Evolutionary conservation across 2,113 vertebrate species (phyloP).

Genomic region (Lasiurus cinereus): DNA sequence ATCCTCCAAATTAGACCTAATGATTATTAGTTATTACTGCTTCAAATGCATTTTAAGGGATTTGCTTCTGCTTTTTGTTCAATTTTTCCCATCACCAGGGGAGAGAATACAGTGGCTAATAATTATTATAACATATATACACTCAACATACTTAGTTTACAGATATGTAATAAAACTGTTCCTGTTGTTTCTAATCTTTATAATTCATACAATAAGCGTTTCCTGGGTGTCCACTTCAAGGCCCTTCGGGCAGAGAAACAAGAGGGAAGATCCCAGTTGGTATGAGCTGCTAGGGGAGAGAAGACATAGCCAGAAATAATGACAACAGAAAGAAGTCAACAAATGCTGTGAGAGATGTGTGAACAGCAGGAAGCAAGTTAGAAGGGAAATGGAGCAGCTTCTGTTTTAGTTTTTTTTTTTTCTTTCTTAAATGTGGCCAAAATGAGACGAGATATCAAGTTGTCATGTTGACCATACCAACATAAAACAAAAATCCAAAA

Average conservation of each 20-base stretch:
- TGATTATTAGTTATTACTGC: background rate
- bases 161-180: background rate
- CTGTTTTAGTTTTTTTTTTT: background rate
- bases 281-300: background rate
- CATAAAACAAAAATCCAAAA: slow-evolving; percentile 45
- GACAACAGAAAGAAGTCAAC: background rate
- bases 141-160: background rate
- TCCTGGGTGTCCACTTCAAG: background rate
- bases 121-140: background rate
- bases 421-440: slow-evolving; percentile 22
- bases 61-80: background rate
- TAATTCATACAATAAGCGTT: slow-evolving; percentile 8
- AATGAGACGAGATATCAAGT: background rate
- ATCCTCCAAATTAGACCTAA: background rate
- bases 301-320: slow-evolving; percentile 29
- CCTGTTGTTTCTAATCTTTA: background rate
- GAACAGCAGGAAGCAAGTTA: background rate
- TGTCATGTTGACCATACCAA: background rate
- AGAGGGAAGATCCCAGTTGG: background rate
- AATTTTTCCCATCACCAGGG: background rate
- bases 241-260: background rate
- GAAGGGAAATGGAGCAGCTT: background rate
- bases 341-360: background rate
- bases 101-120: background rate
- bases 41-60: slow-evolving; percentile 14